Evolutionary conservation across 2,888 invertebrate genomes (phyloP).

Genomic region (Brenthis ino): DNA sequence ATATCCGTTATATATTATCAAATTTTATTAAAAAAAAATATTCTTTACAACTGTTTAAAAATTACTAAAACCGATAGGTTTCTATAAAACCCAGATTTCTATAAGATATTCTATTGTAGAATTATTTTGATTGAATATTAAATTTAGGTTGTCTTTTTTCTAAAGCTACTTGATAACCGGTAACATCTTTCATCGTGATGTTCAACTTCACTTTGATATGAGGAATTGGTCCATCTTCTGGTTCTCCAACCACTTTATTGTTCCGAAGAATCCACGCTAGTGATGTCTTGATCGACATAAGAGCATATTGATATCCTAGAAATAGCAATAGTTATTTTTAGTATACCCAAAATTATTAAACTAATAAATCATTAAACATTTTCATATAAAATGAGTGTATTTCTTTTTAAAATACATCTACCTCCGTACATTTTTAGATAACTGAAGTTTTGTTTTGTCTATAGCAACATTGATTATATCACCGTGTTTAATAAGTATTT

Average conservation of each 20-base stretch:
- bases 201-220: slow-evolving; percentile 66
- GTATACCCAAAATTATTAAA: no score
- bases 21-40: no score
- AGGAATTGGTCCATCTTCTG: slow-evolving; percentile 53
- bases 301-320: slow-evolving; percentile 70
- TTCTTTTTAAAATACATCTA: no score
- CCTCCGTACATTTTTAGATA: no score
- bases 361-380: no score
- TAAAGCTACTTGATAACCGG: slow-evolving; percentile 60
- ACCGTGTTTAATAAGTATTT: no score
- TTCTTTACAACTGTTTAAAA: no score
- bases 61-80: background rate
- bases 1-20: no score
- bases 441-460: no score
- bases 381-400: no score
- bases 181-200: slow-evolving; percentile 72
- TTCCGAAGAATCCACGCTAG: slow-evolving; percentile 55
- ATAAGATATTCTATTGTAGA: background rate
- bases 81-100: background rate
- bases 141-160: slow-evolving; percentile 46
- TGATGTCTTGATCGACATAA: slow-evolving; percentile 69
- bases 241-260: slow-evolving; percentile 56
- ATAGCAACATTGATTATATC: no score
- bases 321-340: no score
- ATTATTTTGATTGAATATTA: background rate